phyloP scores from a whole-genome alignment of 1,140 invertebrate genomes.

The Belonocnema kinseyi region DNA sequence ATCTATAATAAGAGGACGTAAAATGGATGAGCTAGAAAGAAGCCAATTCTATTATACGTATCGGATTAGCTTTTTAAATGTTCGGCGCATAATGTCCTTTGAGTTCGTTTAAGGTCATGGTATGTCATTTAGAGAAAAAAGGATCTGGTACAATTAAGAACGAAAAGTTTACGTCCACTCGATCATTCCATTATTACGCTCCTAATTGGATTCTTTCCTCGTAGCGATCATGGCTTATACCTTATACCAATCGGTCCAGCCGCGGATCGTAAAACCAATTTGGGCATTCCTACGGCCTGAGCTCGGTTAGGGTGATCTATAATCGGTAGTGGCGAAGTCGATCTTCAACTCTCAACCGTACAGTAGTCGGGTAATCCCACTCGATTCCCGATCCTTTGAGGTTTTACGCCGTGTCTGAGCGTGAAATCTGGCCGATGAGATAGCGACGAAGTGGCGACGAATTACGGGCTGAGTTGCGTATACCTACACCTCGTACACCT shows the following conservation, averaged over 20 bases:
- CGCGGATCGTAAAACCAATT: slow-evolving; percentile 60
- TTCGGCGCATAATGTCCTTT: not conserved
- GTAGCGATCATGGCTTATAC: slow-evolving; percentile 49
- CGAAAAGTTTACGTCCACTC: slow-evolving; percentile 45
- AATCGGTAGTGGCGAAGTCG: slow-evolving; percentile 45
- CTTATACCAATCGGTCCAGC: slow-evolving; percentile 48
- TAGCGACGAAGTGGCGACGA: slow-evolving; percentile 30
- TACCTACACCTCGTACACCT: slow-evolving; percentile 28
- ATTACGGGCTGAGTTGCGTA: slow-evolving; percentile 19
- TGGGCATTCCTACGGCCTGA: slow-evolving; percentile 56
- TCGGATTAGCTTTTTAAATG: not conserved
- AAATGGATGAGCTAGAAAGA: no score
- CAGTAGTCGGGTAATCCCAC: slow-evolving; percentile 44
- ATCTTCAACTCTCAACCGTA: slow-evolving; percentile 31
- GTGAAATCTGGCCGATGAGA: slow-evolving; percentile 38
- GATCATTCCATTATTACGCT: slow-evolving; percentile 58
- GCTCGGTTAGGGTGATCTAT: slow-evolving; percentile 54
- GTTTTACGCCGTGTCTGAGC: slow-evolving; percentile 43
- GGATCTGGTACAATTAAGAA: slow-evolving; percentile 33
- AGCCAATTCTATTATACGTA: not conserved
- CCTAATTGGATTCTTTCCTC: slow-evolving; percentile 61
- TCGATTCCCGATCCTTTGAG: slow-evolving; percentile 46
- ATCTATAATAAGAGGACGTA: no score
- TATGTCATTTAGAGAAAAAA: slow-evolving; percentile 39
- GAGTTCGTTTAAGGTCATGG: slow-evolving; percentile 10